These are phyloP conservation scores for Pluvialis apricaria DNA, from an alignment of 2,113 vertebrate genomes.

Conservation along the genomic window DNA sequence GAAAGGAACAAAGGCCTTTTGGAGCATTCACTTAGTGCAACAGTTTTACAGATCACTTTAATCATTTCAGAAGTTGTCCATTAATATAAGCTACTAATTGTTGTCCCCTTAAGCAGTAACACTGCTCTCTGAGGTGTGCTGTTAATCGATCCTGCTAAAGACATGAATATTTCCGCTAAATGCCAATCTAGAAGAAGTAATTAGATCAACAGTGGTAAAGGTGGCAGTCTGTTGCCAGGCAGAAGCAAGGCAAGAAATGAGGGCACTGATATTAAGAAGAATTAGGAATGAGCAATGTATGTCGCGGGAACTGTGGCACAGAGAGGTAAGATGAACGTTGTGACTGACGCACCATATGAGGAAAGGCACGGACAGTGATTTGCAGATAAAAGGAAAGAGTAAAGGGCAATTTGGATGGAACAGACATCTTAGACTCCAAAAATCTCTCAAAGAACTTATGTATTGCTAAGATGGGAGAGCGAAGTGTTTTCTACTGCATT, in stretches of 20 bases:
- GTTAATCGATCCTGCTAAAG: slow-evolving; percentile 30
- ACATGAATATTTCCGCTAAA: slow-evolving; percentile 7
- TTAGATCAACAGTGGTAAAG: not conserved
- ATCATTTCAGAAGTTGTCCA: slow-evolving; percentile 44
- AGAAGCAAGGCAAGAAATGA: slow-evolving; percentile 3
- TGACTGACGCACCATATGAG: not conserved
- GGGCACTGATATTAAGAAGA: not conserved
- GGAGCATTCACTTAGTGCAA: not conserved
- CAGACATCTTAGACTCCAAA: not conserved
- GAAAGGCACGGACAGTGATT: not conserved
- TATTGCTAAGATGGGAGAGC: not conserved
- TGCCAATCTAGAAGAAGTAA: slow-evolving; percentile 16
- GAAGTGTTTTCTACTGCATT: not conserved
- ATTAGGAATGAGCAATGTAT: not conserved
- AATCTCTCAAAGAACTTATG: not conserved
- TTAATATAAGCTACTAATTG: slow-evolving; percentile 34
- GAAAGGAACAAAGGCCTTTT: not conserved
- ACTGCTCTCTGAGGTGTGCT: slow-evolving; percentile 27
- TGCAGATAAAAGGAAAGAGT: not conserved
- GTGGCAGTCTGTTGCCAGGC: not conserved
- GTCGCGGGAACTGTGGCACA: not conserved
- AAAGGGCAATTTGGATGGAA: not conserved
- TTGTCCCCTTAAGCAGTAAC: slow-evolving; percentile 16
- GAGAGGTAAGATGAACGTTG: not conserved
- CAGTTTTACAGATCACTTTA: slow-evolving; percentile 28